A percentile compares a stretch with the other conserved stretches of the same genome.
phyloP scores from a whole-genome alignment of 2,113 vertebrate genomes.

The Rana temporaria region DNA sequence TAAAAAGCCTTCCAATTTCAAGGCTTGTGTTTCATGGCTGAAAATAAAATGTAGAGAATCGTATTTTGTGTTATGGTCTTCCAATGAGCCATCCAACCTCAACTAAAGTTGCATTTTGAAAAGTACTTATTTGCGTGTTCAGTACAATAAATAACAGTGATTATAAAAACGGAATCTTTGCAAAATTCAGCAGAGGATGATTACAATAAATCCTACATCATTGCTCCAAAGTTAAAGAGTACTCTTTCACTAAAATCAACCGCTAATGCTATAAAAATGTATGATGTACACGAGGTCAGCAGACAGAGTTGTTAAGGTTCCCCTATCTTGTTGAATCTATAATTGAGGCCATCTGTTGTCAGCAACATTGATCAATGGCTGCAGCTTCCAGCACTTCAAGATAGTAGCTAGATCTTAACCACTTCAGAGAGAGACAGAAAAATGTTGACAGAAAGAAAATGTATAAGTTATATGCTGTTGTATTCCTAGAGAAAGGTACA shows the following conservation, averaged over 20 bases:
- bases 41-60: constrained; percentile 40
- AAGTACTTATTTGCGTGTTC: constrained; percentile 1
- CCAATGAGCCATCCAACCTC: constrained; percentile 5
- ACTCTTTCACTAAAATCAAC: constrained; percentile 1
- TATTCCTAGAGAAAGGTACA: too few species aligned
- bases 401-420: constrained; percentile 26
- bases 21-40: background rate
- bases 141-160: constrained; percentile 29
- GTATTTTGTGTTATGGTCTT: constrained; percentile 14
- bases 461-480: too few species aligned
- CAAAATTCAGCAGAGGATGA: constrained; percentile 12
- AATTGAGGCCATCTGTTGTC: constrained; percentile 49
- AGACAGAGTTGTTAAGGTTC: constrained; percentile 50
- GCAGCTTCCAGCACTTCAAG: background rate
- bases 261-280: constrained; percentile 31
- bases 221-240: background rate
- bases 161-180: background rate
- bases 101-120: constrained; percentile 36
- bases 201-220: background rate
- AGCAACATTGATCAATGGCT: constrained; percentile 52
- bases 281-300: constrained; percentile 47
- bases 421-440: background rate
- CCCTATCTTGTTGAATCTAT: constrained; percentile 53
- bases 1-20: constrained; percentile 41
- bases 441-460: background rate